Base-by-base conservation (phyloP, 2,888 invertebrate species). In the Tenthredo notha region DNA sequence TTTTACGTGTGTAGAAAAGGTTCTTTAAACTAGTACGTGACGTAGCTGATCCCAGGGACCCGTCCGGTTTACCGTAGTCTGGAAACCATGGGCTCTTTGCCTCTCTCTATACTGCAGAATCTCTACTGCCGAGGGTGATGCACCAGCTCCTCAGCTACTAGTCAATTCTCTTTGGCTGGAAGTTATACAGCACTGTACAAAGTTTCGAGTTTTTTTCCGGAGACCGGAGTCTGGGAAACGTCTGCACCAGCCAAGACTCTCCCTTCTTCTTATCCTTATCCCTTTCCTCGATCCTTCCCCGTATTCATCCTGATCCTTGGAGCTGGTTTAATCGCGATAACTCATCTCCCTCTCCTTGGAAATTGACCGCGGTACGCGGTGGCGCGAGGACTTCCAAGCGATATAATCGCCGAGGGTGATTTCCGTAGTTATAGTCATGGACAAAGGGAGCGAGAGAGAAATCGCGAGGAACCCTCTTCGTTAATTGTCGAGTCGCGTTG, bases 131-230 rank as follows among this genome's bases (percentile, higher is more conserved):
- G 72, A 43, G 43, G 72, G 40, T 74, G 72, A 74, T 74, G 72
- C 40, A 74, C 21, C 40, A 74, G 43, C 12, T 21, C 43, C 12
- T 21, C 43, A 43, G 72, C 21, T 91, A 90, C 92, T 93, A 91
- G 90, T 88, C 90, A 91, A 93, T 93, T 93, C 92, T 91, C 92
- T 93, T 92, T 93, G 91, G 91, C 90, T 88, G 21, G 12, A 74
- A 43, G 72, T 74, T 74, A 43, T 29, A 77, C 72, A 78, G 54
- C 54, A 40, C 29, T 50, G 77, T 33, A n/a, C 77, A 77, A 77
- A 77, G 77, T 77, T 77, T 50, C 77, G 10, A 77, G 29, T 29
- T 54, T 77, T 77, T 77, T 12, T 6, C 43, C 54, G 25, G 4
- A 6, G n/a, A n/a, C n/a, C 18, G 15, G 29, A 77, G 77, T 50